A percentile compares a stretch with the other conserved stretches of the same genome.
phyloP scores from a whole-genome alignment of 2,888 invertebrate species.

The Galerucella calmariensis region DNA sequence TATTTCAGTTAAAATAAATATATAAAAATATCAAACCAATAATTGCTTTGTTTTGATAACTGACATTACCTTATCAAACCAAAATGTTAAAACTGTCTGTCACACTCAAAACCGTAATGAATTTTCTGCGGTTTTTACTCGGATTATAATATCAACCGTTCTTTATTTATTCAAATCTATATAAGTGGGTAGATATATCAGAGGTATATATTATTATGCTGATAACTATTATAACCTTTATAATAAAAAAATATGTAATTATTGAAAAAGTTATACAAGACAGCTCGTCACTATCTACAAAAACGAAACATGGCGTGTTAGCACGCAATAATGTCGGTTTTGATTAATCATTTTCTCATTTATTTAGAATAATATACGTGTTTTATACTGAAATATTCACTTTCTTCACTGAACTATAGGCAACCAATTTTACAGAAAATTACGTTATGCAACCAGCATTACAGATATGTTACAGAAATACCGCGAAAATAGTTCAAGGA shows the following conservation, averaged over 20 bases:
- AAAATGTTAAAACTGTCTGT: constrained; percentile 30
- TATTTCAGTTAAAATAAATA: neutral
- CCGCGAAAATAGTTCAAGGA: too few species aligned
- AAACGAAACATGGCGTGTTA: neutral
- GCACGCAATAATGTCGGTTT: neutral
- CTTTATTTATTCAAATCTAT: constrained; percentile 32
- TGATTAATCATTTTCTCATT: too few species aligned
- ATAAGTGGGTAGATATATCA: constrained; percentile 11
- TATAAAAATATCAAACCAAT: neutral
- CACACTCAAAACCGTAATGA: constrained; percentile 21
- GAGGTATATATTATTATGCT: neutral
- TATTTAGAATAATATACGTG: neutral
- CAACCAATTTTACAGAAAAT: neutral
- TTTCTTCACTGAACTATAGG: neutral
- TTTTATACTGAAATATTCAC: neutral
- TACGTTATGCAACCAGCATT: too few species aligned
- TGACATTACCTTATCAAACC: constrained; percentile 32
- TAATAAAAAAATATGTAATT: constrained; percentile 7
- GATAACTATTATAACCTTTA: constrained; percentile 14
- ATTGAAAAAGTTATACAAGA: constrained; percentile 1
- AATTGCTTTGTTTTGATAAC: constrained; percentile 7
- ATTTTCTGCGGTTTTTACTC: constrained; percentile 16
- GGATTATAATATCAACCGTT: neutral
- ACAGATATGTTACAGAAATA: neutral
- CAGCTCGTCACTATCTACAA: neutral